phyloP scores from a whole-genome alignment of 92 coral and sea anemone species.

The Pocillopora grandis region DNA sequence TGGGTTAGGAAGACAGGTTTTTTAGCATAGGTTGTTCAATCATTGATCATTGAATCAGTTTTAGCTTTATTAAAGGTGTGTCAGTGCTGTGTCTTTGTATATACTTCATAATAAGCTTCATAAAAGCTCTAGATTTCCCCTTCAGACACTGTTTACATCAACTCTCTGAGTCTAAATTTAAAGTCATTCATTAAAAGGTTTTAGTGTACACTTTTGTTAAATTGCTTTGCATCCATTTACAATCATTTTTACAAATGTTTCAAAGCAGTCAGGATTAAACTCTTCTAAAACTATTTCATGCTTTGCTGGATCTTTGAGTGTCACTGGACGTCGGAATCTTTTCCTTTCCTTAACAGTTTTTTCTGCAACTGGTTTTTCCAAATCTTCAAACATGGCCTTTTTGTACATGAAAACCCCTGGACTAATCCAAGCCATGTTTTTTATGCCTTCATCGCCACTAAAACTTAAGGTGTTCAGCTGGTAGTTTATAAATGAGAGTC shows the following conservation, averaged over 20 bases:
- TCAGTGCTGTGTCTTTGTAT: too few relatives aligned
- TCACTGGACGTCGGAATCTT: slow-evolving; percentile 21
- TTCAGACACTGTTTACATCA: too few relatives aligned
- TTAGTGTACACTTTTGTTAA: background rate
- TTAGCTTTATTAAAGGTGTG: too few relatives aligned
- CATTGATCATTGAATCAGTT: too few relatives aligned
- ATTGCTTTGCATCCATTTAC: slow-evolving; percentile 43
- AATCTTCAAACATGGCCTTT: slow-evolving; percentile 57
- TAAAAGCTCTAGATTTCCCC: too few relatives aligned
- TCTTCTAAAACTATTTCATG: slow-evolving; percentile 66
- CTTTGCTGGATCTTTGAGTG: slow-evolving; percentile 39
- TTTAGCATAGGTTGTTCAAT: too few relatives aligned
- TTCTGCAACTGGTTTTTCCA: slow-evolving; percentile 4
- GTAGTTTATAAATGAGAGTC: slow-evolving; percentile 74
- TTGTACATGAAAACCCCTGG: slow-evolving; percentile 80
- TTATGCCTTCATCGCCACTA: slow-evolving; percentile 66
- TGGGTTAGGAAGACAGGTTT: too few relatives aligned
- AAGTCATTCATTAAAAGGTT: too few relatives aligned
- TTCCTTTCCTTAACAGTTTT: background rate
- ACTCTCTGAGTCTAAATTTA: too few relatives aligned
- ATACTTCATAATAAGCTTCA: too few relatives aligned
- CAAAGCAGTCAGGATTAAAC: slow-evolving; percentile 69
- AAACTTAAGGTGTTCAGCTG: slow-evolving; percentile 93
- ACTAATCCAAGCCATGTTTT: slow-evolving; percentile 84
- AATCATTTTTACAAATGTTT: slow-evolving; percentile 62